A percentile compares a stretch with the other conserved stretches of the same genome.
Evolutionary conservation across 2,888 invertebrate genomes (phyloP).

Genomic region (Ditylenchus weischeri): DNA sequence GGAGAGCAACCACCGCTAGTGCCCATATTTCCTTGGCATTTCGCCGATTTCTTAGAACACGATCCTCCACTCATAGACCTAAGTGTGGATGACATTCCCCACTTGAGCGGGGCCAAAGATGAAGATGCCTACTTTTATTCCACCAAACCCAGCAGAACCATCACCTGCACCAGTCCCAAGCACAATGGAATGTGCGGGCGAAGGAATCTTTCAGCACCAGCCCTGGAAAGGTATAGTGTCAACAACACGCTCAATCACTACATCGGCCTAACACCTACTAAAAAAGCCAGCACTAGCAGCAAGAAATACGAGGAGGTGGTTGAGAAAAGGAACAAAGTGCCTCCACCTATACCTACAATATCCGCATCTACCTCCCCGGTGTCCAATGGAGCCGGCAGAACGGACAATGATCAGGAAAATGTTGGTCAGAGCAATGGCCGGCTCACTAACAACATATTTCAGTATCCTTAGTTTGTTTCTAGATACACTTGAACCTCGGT

Average conservation of each 20-base stretch:
- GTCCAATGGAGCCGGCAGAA: too few relatives aligned
- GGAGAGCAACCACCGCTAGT: constrained; percentile 44
- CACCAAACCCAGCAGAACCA: constrained; percentile 7
- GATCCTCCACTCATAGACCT: constrained; percentile 55
- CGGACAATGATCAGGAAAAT: too few relatives aligned
- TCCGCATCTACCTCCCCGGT: too few relatives aligned
- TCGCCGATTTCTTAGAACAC: constrained; percentile 53
- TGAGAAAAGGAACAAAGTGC: too few relatives aligned
- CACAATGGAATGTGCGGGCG: constrained; percentile 4
- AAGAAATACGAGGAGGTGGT: neutral
- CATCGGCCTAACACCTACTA: neutral
- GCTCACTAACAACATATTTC: too few relatives aligned
- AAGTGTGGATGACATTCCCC: constrained; percentile 41
- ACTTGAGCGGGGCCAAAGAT: neutral
- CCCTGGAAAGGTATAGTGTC: constrained; percentile 3
- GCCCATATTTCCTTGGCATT: constrained; percentile 56
- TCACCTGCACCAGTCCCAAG: constrained; percentile 12
- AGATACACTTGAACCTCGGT: too few relatives aligned
- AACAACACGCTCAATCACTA: neutral
- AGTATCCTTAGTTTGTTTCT: too few relatives aligned
- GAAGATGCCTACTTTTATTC: constrained; percentile 1
- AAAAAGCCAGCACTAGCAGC: neutral
- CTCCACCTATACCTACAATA: too few relatives aligned
- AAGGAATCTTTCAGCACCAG: neutral
- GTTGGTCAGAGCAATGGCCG: too few relatives aligned